A percentile compares a stretch with the other conserved stretches of the same genome.
Evolutionary conservation across 2,888 invertebrate genomes (phyloP).

Genomic region (Eupelmus urozonus): DNA sequence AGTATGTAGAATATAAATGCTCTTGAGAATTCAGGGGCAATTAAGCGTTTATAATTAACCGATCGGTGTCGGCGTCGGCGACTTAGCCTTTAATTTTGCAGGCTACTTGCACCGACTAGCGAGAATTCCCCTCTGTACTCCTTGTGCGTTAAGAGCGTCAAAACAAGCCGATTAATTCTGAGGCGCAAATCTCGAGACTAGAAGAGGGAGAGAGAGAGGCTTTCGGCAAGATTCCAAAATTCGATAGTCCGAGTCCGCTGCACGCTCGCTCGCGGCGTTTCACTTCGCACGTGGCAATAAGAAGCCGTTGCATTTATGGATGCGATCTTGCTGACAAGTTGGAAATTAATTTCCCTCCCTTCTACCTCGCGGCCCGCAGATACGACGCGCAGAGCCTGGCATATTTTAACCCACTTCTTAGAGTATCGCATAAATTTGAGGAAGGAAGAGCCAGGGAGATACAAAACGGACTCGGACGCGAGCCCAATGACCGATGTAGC

Average conservation of each 20-base stretch:
- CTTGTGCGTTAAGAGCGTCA: conserved; percentile 38
- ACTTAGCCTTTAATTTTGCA: conserved; percentile 30
- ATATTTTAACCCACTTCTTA: conserved; percentile 75
- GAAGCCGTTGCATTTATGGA: conserved; percentile 72
- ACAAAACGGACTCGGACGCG: conserved; percentile 28
- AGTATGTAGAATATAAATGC: neutral
- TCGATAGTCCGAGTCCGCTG: conserved; percentile 37
- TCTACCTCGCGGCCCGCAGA: conserved; percentile 33
- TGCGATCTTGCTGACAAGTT: conserved; percentile 69
- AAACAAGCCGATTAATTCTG: conserved; percentile 60
- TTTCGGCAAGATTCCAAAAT: conserved; percentile 59
- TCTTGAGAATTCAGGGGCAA: conserved; percentile 20
- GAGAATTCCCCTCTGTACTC: neutral
- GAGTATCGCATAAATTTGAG: conserved; percentile 61
- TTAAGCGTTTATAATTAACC: conserved; percentile 57
- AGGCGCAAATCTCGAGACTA: conserved; percentile 34
- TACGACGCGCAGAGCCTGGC: conserved; percentile 62
- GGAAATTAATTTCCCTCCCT: conserved; percentile 71
- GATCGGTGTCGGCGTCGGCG: conserved; percentile 26
- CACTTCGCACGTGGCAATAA: conserved; percentile 53
- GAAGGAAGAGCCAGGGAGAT: neutral
- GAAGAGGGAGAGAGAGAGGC: neutral
- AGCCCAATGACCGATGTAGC: conserved; percentile 51
- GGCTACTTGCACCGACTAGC: no score
- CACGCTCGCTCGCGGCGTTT: conserved; percentile 20